Evolutionary conservation across 30 jellyfish, hydroid and myxozoan genomes (phyloP), one percentile per base, ranked within the genome.

Genomic region (Aurelia aurita complex sp. Pacific): DNA sequence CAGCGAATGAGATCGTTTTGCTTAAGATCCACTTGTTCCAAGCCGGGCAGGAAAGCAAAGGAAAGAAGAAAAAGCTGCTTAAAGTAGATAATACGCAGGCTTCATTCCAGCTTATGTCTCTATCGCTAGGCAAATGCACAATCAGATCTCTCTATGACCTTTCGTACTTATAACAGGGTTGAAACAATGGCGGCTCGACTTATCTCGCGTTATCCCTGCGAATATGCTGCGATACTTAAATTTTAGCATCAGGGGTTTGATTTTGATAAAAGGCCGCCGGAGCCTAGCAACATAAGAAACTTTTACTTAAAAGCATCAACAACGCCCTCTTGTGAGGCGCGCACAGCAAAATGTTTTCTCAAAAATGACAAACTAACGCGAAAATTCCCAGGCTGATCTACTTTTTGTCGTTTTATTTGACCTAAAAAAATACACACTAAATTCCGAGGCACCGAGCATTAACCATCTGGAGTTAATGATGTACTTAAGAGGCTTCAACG

Each of bases 181-280:
- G 4, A 14, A 13, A 76, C 86, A 76, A 76, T 76, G 86, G 86
- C 86, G 86, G 86, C 73, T 76, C 73, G 14, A 76, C 76, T 76
- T 66, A 76, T 76, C 86, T 60, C 74, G 65, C 46, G 85, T 54
- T 42, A 53, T 64, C 74, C 36, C 29, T 23, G 29, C 29, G 29
- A 23, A 23, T 23, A 23, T 23, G 29, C 57, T 46, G 57, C 57
- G 15, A 46, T 46, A 4, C 57, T 46, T 46, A 46, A 46, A 46
- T 46, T 1, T 46, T 46, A 46, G 57, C 57, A 46, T 66, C 18
- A 55, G 76, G 76, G 76, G 38, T 66, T 66, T 19, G 8, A 46
- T 66, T 16, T 23, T 66, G 7, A 29, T 23, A 46, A 66, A 66
- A 66, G 76, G 76, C 76, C 76, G 76, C 76, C 43, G 76, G 18